Conservation (phyloP, 1,140 invertebrate genomes). For the Aphidius ervi region DNA sequence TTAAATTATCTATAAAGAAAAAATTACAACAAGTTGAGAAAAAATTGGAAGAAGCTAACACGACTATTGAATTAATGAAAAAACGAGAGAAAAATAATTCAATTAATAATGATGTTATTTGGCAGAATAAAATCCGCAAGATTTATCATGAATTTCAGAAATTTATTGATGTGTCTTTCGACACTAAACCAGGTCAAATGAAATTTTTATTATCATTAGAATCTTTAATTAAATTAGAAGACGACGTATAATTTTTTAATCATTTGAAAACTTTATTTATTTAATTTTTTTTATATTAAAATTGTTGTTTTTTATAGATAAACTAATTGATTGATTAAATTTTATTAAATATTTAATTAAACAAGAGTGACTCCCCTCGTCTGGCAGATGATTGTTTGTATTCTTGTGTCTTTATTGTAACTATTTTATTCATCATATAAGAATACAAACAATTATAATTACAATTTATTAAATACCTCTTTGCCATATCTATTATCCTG, state of each 20-base stretch:
- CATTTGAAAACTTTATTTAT: no score
- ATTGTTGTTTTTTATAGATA: no score
- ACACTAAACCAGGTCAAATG: conserved; percentile 44
- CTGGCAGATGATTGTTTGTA: no score
- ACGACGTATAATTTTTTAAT: conserved; percentile 22
- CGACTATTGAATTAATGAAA: conserved; percentile 24
- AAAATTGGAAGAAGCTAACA: conserved; percentile 23
- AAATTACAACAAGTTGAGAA: conserved; percentile 28
- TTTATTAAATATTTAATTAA: no score
- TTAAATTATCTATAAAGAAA: conserved; percentile 24
- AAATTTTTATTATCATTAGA: conserved; percentile 47
- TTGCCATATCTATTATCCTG: no score
- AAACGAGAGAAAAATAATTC: not conserved
- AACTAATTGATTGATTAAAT: no score
- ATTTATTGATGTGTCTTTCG: conserved; percentile 50
- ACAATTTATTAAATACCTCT: no score
- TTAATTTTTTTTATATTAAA: no score
- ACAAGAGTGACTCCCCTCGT: no score
- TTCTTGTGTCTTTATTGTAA: no score
- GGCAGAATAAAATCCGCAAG: conserved; percentile 35
- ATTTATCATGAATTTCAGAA: conserved; percentile 50
- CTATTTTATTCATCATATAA: no score
- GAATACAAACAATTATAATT: no score
- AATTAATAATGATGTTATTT: conserved; percentile 6
- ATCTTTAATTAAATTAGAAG: conserved; percentile 41